Evolutionary conservation across 2,888 invertebrate species (phyloP), one percentile per base, ranked within the genome.

Genomic region (Ametastegia equiseti): DNA sequence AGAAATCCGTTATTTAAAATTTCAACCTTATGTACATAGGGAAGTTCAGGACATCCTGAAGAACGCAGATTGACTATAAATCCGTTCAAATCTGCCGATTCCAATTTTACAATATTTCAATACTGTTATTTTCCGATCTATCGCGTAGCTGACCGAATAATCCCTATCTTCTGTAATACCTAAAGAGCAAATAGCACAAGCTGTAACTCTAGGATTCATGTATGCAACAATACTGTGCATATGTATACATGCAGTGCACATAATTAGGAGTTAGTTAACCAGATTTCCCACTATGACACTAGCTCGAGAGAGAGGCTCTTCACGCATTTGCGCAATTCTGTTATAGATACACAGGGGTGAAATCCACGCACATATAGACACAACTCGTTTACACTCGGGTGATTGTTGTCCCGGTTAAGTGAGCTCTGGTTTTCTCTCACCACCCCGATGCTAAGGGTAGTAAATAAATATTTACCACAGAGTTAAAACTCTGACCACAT

Each of bases 391-490:
- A 71, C 45, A 30, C 15, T 11, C 30, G 19, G 71, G 13, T 71
- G 30, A 71, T 71, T 47, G 45, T 30, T 45, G 45, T 71, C 71
- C 47, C 27, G 27, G 13, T 15, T 71, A 71, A 71, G 71, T 45
- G 71, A 71, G 45, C 23, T 45, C 45, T 71, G 71, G 15, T 42
- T 15, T n/a, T 42, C 30, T 71, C 45, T 27, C 27, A 30, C 30
- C 15, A 47, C 27, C n/a, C 27, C 27, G 39, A 45, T n/a, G n/a
- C 45, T 27, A 47, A 71, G 71, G 71, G 71, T 47, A 45, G 71
- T 71, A 30, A 30, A 71, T 71, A 71, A 71, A 71, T 71, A 71
- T 71, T 71, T 30, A 15, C 71, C n/a, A 1, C 27, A n/a, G n/a
- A 47, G 42, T 71, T 42, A 30, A 71, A 71, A 71, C 3, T 47